phyloP scores from a whole-genome alignment of 2,113 vertebrate species.

The Malurus alboscapulatus region DNA sequence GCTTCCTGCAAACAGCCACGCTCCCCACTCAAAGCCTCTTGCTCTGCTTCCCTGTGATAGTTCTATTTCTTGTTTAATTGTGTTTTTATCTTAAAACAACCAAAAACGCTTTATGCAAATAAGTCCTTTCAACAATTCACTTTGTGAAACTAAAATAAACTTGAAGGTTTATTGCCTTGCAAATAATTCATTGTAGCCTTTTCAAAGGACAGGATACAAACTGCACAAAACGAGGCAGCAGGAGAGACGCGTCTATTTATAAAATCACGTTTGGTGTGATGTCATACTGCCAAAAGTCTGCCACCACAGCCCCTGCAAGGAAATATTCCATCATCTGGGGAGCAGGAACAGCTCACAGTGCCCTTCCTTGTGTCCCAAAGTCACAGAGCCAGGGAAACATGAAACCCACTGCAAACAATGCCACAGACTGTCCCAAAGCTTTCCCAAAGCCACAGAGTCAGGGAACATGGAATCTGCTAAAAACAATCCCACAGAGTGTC shows the following conservation, averaged over 20 bases:
- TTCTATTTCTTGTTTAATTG: background rate
- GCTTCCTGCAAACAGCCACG: background rate
- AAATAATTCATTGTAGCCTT: conserved; percentile 23
- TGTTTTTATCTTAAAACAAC: conserved; percentile 61
- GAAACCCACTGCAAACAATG: background rate
- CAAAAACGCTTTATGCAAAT: conserved; percentile 55
- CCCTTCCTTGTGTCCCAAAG: background rate
- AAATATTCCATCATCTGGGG: background rate
- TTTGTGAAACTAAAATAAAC: conserved; percentile 53
- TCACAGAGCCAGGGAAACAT: background rate
- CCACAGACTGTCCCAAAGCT: too few species aligned
- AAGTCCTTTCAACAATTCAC: conserved; percentile 32
- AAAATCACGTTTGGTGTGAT: background rate
- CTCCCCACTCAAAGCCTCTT: background rate
- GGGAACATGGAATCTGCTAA: too few species aligned
- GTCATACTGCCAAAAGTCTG: background rate
- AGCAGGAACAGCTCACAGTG: background rate
- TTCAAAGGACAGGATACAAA: conserved; percentile 1
- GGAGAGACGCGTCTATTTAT: background rate
- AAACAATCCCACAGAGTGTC: too few species aligned
- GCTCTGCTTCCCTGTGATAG: conserved; percentile 10
- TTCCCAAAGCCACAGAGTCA: background rate
- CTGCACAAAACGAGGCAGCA: background rate
- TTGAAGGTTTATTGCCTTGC: conserved; percentile 9
- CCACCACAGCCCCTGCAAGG: background rate